A percentile compares a stretch with the other conserved stretches of the same genome.
Conservation (phyloP, 2,113 vertebrate genomes). For the Platysteira castanea region DNA sequence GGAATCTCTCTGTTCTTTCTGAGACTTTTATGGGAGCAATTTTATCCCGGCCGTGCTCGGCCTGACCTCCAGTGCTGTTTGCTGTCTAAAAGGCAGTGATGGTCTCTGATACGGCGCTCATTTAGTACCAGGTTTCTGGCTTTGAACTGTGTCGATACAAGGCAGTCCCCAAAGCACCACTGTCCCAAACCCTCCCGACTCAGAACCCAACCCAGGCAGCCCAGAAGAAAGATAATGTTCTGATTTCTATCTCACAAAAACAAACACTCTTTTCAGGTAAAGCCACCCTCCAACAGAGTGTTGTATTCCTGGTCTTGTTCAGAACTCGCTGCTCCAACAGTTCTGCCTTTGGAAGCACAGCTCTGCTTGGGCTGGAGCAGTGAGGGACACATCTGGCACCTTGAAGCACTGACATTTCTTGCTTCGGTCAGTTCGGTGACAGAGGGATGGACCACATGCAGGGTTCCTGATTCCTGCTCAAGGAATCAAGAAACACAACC, state of each 20-base stretch:
- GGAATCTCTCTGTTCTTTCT: neutral
- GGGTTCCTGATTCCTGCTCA: neutral
- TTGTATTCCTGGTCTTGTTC: neutral
- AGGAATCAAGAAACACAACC: neutral
- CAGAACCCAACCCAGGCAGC: neutral
- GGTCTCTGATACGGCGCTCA: neutral
- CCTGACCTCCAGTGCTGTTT: neutral
- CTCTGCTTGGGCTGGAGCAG: neutral
- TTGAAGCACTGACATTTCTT: fast-evolving
- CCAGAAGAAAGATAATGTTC: neutral
- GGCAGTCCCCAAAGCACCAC: fast-evolving
- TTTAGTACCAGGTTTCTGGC: neutral
- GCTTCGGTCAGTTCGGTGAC: fast-evolving
- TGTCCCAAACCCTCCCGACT: neutral
- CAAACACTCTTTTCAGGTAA: neutral
- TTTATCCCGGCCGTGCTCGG: neutral
- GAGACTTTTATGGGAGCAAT: neutral
- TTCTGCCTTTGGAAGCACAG: fast-evolving
- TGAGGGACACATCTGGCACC: neutral
- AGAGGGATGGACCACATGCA: neutral
- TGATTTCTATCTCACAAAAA: neutral
- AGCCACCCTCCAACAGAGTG: neutral
- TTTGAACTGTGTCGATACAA: neutral
- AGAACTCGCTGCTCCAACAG: neutral
- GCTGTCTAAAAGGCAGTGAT: neutral